A percentile compares a stretch with the other conserved stretches of the same genome.
Evolutionary conservation across 2,113 vertebrate genomes (phyloP).

Genomic region (Nipponia nippon): DNA sequence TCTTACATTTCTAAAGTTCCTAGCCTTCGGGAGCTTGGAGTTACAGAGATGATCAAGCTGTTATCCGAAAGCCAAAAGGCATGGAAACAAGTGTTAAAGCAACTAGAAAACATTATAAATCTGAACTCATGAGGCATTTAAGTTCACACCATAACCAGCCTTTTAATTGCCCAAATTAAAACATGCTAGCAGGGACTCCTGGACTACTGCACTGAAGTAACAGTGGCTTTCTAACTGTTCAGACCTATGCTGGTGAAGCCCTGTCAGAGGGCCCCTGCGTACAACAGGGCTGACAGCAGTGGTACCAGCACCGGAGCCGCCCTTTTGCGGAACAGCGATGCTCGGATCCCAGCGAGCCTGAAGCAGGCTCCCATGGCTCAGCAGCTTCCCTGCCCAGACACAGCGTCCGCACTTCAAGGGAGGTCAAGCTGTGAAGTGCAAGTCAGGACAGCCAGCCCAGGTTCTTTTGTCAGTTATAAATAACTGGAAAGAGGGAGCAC

Average conservation of each 20-base stretch:
- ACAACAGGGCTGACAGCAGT: too few relatives aligned
- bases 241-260: background rate
- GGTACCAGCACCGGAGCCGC: background rate
- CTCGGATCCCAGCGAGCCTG: background rate
- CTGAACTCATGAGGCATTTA: background rate
- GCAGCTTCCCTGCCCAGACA: background rate
- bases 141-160: background rate
- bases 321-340: fast-evolving
- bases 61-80: background rate
- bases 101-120: background rate
- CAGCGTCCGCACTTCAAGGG: fast-evolving
- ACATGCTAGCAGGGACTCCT: background rate
- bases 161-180: background rate
- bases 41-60: background rate
- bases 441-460: background rate
- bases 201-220: background rate
- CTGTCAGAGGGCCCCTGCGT: background rate
- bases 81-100: background rate
- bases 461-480: background rate
- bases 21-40: background rate
- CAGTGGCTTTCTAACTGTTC: background rate
- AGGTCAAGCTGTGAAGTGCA: background rate
- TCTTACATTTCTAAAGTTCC: background rate
- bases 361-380: background rate
- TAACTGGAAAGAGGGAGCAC: background rate